Percentiles rank a stretch among this genome's conserved stretches.
phyloP scores from a whole-genome alignment of 2,113 vertebrate species.

The Peromyscus maniculatus region DNA sequence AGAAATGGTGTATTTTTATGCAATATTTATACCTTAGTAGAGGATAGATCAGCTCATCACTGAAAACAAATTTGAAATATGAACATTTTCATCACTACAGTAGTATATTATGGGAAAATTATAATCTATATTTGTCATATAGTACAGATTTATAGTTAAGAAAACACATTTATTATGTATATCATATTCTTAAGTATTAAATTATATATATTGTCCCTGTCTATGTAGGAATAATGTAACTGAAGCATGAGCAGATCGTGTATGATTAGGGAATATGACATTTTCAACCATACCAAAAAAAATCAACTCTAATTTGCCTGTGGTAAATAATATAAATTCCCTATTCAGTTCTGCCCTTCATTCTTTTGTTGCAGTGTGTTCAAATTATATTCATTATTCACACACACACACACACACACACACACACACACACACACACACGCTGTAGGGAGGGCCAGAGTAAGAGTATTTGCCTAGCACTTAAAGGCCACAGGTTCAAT shows the following conservation, averaged over 20 bases:
- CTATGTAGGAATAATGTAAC: neutral
- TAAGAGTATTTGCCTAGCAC: neutral
- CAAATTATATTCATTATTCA: neutral
- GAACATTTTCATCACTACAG: neutral
- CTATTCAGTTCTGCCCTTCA: neutral
- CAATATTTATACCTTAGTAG: slow-evolving; percentile 29
- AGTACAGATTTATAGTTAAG: neutral
- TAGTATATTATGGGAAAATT: neutral
- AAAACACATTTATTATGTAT: neutral
- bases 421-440: neutral
- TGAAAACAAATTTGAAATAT: slow-evolving; percentile 6
- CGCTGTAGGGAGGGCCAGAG: too few species aligned
- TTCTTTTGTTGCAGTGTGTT: neutral
- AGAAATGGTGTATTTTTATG: neutral
- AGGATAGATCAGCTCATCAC: neutral
- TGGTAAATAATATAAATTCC: slow-evolving; percentile 12
- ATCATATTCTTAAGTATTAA: slow-evolving; percentile 33
- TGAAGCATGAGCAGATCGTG: neutral
- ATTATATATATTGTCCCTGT: neutral
- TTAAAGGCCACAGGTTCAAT: neutral
- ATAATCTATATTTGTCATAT: neutral
- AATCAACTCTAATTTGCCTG: neutral
- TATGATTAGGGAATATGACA: neutral
- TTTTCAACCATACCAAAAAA: neutral
- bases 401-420: neutral